Evolutionary conservation across 2,113 vertebrate species (phyloP).

Genomic region (Hucho hucho): DNA sequence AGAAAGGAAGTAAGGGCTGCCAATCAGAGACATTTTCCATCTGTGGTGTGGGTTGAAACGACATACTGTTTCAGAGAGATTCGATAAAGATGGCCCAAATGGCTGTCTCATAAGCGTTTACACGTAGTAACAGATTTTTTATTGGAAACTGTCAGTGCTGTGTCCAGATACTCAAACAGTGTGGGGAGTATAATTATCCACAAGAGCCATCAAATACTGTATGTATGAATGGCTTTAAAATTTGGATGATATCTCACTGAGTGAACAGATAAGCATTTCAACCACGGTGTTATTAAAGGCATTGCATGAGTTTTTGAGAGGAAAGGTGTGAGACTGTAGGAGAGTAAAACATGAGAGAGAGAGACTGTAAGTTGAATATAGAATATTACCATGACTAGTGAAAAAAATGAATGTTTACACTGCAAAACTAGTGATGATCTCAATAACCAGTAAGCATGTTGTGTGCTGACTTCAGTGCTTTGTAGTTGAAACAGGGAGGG

Average conservation of each 20-base stretch:
- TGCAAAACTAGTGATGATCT: not conserved
- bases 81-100: not conserved
- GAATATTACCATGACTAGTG: no score
- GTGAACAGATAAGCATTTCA: not conserved
- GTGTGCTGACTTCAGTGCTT: not conserved
- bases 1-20: not conserved
- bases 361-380: not conserved
- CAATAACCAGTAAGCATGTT: not conserved
- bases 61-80: no score
- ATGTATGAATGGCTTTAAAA: not conserved
- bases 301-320: not conserved
- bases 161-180: not conserved
- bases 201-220: not conserved
- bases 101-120: not conserved
- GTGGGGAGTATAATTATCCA: not conserved
- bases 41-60: no score
- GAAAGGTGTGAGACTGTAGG: not conserved
- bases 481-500: not conserved
- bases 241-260: constrained; percentile 1
- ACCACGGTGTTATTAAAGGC: not conserved
- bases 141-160: not conserved
- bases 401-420: no score
- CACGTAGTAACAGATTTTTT: not conserved
- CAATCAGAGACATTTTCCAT: no score
- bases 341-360: not conserved